Evolutionary conservation across 2,113 vertebrate species (phyloP).

Genomic region (Oriolus oriolus): DNA sequence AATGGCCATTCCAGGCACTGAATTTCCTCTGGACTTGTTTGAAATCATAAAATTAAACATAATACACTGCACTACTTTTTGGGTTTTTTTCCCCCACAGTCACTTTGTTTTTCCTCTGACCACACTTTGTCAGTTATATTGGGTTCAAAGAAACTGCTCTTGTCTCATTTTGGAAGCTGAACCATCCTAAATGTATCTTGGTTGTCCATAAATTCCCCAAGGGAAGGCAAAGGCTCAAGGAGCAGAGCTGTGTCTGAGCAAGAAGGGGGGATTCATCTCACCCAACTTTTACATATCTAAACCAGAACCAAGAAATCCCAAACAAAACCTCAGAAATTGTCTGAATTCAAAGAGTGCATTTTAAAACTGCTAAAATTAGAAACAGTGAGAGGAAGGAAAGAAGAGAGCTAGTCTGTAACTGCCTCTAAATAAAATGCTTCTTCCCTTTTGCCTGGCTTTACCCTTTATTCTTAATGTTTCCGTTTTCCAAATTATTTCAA

Average conservation of each 20-base stretch:
- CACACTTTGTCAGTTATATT: neutral
- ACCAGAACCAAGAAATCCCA: neutral
- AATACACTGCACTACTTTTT: too few species aligned
- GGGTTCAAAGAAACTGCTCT: neutral
- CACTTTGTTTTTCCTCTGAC: neutral
- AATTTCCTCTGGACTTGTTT: neutral
- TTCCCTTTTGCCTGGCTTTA: neutral
- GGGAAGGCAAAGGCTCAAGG: neutral
- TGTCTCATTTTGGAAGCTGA: neutral
- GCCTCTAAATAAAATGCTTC: neutral
- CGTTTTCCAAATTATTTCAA: neutral
- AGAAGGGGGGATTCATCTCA: neutral
- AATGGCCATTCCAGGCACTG: neutral
- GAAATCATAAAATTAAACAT: neutral
- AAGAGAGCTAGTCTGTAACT: neutral
- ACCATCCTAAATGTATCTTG: neutral
- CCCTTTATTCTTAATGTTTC: neutral
- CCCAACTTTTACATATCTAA: neutral
- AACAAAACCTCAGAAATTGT: neutral
- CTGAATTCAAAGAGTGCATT: neutral
- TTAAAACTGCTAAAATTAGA: neutral
- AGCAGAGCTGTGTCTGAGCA: neutral
- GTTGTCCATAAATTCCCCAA: neutral
- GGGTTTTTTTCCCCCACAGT: too few species aligned
- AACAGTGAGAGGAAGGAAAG: neutral